phyloP scores from a whole-genome alignment of 1,140 invertebrate species.

The Cydia strobilella region DNA sequence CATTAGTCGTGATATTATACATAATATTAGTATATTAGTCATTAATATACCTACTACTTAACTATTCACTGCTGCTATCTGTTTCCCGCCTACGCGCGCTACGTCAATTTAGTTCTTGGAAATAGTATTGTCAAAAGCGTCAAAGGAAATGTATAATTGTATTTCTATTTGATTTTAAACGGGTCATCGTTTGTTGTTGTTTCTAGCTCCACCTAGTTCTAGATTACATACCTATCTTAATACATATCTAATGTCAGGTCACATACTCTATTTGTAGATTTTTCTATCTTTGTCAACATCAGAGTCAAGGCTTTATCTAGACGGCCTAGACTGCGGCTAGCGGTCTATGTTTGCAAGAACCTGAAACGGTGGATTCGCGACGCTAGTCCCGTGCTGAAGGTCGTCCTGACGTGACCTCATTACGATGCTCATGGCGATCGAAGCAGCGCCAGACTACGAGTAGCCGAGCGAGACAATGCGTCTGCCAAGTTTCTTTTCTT shows the following conservation, averaged over 20 bases:
- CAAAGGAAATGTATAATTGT: background rate
- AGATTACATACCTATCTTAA: background rate
- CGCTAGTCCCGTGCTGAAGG: constrained; percentile 38
- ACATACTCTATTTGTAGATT: background rate
- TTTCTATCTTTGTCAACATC: background rate
- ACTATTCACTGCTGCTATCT: background rate
- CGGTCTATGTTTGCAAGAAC: background rate
- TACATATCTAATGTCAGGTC: background rate
- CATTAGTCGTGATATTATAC: background rate
- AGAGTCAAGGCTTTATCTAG: background rate
- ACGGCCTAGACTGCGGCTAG: background rate
- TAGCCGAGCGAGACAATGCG: constrained; percentile 21
- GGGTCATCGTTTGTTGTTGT: background rate
- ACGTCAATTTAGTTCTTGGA: background rate
- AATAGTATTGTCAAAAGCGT: background rate
- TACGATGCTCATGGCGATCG: constrained; percentile 45
- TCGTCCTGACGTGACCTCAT: constrained; percentile 46
- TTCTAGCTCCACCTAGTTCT: background rate
- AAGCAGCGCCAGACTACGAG: constrained; percentile 37
- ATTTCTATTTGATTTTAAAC: constrained; percentile 7
- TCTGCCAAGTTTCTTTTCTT: constrained; percentile 24
- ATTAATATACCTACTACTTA: background rate
- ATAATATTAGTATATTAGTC: no score
- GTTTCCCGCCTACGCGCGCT: constrained; percentile 6
- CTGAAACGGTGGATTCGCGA: background rate